These are phyloP conservation scores for Sitta europaea DNA, from an alignment of 2,113 vertebrate species.

Conservation along the genomic window DNA sequence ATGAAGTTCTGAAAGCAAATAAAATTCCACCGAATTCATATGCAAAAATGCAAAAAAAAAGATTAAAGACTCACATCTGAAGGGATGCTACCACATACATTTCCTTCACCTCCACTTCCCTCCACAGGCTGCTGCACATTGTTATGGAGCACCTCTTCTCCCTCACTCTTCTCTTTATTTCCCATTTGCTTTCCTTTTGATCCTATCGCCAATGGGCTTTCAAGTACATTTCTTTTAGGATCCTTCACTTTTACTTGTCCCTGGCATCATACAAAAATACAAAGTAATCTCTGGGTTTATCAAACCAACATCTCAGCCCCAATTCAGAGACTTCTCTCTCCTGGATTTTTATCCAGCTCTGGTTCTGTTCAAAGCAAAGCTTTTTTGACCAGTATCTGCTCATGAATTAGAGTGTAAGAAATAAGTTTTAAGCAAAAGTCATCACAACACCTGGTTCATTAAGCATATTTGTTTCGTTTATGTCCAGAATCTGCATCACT, in stretches of 20 bases:
- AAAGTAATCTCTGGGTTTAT: neutral
- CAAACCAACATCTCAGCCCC: neutral
- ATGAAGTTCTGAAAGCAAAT: neutral
- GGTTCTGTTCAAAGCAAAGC: neutral
- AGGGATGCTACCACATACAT: neutral
- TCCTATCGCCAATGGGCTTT: neutral
- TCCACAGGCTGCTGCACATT: neutral
- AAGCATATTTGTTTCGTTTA: neutral
- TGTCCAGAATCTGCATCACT: neutral
- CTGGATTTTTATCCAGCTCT: neutral
- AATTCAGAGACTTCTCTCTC: neutral
- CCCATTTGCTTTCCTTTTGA: neutral
- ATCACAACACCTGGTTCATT: neutral
- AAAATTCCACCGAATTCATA: neutral
- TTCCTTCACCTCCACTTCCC: neutral
- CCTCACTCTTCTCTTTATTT: neutral
- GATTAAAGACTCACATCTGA: neutral
- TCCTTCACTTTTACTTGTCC: neutral
- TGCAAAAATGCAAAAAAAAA: neutral
- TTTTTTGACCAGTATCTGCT: neutral
- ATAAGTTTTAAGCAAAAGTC: neutral
- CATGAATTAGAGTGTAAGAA: neutral
- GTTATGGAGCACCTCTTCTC: rapidly evolving
- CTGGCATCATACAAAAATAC: neutral
- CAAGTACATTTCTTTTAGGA: neutral